Evolutionary conservation across 2,113 vertebrate species (phyloP).

Genomic region (Malurus cyaneus): DNA sequence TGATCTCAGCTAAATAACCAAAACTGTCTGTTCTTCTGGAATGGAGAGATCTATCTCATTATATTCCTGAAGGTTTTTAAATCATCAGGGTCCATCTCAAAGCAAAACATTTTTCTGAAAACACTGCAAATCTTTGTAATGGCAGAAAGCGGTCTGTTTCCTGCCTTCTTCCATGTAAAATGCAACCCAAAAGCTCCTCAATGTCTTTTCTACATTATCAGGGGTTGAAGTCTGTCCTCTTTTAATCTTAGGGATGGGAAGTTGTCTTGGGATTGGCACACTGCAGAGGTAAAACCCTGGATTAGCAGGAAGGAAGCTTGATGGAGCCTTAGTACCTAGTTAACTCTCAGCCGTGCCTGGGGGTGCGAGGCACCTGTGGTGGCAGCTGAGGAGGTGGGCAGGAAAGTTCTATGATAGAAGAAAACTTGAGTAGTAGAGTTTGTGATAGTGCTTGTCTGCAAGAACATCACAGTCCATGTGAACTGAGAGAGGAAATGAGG

Average conservation of each 20-base stretch:
- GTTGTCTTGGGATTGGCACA: neutral
- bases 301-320: neutral
- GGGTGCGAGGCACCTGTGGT: neutral
- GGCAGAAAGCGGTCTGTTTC: neutral
- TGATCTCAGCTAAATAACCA: neutral
- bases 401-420: neutral
- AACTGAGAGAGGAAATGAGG: neutral
- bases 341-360: neutral
- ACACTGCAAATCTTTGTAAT: neutral
- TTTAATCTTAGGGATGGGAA: neutral
- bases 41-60: neutral
- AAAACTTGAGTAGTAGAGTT: neutral
- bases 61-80: neutral
- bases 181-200: neutral
- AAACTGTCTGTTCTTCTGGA: neutral
- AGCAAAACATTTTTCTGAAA: neutral
- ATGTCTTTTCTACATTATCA: neutral
- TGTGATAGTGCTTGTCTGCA: neutral
- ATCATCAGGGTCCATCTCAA: neutral
- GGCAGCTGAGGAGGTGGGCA: neutral
- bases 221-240: neutral
- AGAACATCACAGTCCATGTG: accelerated
- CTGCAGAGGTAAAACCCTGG: neutral
- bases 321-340: neutral
- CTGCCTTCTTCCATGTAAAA: neutral